Base-by-base conservation (phyloP, 1,140 invertebrate species). In the Lepidurus apus region DNA sequence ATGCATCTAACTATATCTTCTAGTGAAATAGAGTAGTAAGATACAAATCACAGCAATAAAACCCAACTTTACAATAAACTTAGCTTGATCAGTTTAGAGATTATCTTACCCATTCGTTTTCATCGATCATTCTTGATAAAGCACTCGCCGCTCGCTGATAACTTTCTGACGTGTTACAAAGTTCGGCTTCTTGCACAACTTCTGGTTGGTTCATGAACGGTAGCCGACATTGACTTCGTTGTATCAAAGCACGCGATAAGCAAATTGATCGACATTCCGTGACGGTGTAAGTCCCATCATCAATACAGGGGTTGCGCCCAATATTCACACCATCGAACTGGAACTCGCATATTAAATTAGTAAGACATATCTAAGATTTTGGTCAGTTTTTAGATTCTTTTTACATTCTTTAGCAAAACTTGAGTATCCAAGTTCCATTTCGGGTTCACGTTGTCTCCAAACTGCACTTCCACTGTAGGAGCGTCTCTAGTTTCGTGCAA, bases 131-230 rank as follows among this genome's bases (percentile, higher is more conserved):
- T 65, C 53, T 65, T 65, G 7, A 1, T 65, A 65, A 4, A 21
- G 13, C 13, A 65, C 17, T 65, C 10, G 53, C 53, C 17, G 53
- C 53, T 65, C n/a, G 53, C 10, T 5, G 7, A n/a, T 77, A 77
- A 47, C 21, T 26, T n/a, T 26, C 43, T 17, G 76, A 9, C 1
- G 76, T 77, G 24, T 77, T 77, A 24, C 76, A 77, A 17, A 65
- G n/a, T 8, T 44, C 21, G 9, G 43, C 24, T n/a, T 7, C 34
- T 45, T 26, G 26, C 26, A 47, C 1, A 13, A 76, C 43, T 47
- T 77, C 24, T 21, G 34, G n/a, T 34, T 74, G 24, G 34, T 45
- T 75, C 78, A 79, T 79, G 78, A 79, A 79, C 26, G 78, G 78
- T 24, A 79, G 73, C 1, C 44, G 74, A 42, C 78, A 79, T 7